Evolutionary conservation across 1,140 invertebrate species (phyloP).

Genomic region (Drosophila leontia): DNA sequence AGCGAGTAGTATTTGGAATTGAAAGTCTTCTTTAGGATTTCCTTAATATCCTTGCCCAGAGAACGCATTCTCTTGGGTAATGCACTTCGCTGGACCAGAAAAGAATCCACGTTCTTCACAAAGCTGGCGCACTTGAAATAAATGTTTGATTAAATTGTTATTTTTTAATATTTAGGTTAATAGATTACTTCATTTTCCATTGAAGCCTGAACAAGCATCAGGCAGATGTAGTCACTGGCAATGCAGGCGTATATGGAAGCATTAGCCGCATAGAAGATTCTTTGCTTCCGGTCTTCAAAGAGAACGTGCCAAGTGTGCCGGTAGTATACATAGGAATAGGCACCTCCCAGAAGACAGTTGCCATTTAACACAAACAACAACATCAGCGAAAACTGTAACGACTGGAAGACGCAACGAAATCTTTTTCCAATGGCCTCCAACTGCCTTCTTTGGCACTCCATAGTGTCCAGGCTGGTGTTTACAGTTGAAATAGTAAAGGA

Average conservation of each 20-base stretch:
- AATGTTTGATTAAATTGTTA: not conserved
- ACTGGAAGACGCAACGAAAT: slow-evolving; percentile 23
- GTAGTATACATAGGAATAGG: slow-evolving; percentile 58
- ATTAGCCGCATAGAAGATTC: slow-evolving; percentile 76
- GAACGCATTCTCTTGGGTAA: slow-evolving; percentile 17
- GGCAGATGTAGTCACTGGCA: slow-evolving; percentile 59
- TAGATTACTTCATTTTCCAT: slow-evolving; percentile 56
- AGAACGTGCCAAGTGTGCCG: slow-evolving; percentile 63
- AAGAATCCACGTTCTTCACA: slow-evolving; percentile 2
- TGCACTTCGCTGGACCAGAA: slow-evolving; percentile 6
- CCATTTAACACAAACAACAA: slow-evolving; percentile 65
- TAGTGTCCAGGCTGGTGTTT: slow-evolving; percentile 5
- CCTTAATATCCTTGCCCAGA: slow-evolving; percentile 52
- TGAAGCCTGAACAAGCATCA: slow-evolving; percentile 36
- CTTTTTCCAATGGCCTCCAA: slow-evolving; percentile 38
- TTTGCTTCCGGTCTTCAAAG: slow-evolving; percentile 49
- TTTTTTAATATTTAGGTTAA: not conserved
- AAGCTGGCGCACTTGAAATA: slow-evolving; percentile 46
- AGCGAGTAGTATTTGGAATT: slow-evolving; percentile 25
- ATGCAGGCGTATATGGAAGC: slow-evolving; percentile 71
- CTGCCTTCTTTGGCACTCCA: slow-evolving; percentile 28
- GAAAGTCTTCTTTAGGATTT: slow-evolving; percentile 16
- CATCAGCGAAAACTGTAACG: slow-evolving; percentile 53
- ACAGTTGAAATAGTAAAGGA: slow-evolving; percentile 13
- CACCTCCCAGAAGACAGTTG: slow-evolving; percentile 62